A percentile compares a stretch with the other conserved stretches of the same genome.
Evolutionary conservation across 2,113 vertebrate genomes (phyloP).

Genomic region (Drymodes brunneopygia): DNA sequence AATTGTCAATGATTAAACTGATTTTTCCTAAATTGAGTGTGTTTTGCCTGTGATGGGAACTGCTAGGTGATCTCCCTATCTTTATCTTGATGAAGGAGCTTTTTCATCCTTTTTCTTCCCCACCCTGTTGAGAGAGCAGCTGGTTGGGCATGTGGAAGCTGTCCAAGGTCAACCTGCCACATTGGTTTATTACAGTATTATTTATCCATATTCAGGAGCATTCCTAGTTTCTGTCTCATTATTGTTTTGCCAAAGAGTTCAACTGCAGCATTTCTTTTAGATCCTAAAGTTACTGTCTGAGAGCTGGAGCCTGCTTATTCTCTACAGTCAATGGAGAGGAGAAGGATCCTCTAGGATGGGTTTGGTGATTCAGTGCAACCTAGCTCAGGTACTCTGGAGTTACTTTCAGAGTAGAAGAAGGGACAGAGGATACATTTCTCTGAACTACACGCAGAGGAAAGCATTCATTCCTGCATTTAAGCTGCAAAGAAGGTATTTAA

Average conservation of each 20-base stretch:
- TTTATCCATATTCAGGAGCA: not conserved
- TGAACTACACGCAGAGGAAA: not conserved
- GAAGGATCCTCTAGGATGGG: fast-evolving
- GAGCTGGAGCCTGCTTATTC: not conserved
- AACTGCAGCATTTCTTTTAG: not conserved
- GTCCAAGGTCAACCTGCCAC: not conserved
- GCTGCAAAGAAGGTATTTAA: not conserved
- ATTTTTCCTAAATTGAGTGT: not conserved
- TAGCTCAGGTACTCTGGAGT: not conserved
- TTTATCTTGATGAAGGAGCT: not conserved
- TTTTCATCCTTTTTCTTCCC: not conserved
- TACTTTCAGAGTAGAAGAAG: not conserved
- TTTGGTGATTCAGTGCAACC: not conserved
- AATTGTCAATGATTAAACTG: not conserved
- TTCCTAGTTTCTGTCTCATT: not conserved
- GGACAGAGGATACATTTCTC: not conserved
- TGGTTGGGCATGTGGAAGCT: not conserved
- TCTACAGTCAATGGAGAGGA: not conserved
- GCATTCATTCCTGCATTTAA: not conserved
- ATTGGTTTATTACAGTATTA: not conserved
- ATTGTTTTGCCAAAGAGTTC: not conserved
- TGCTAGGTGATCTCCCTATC: not conserved
- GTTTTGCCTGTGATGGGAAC: not conserved
- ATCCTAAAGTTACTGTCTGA: not conserved
- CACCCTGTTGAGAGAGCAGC: not conserved